Evolutionary conservation across 2,113 vertebrate genomes (phyloP), one percentile per base, ranked within the genome.

Genomic region (Riparia riparia): DNA sequence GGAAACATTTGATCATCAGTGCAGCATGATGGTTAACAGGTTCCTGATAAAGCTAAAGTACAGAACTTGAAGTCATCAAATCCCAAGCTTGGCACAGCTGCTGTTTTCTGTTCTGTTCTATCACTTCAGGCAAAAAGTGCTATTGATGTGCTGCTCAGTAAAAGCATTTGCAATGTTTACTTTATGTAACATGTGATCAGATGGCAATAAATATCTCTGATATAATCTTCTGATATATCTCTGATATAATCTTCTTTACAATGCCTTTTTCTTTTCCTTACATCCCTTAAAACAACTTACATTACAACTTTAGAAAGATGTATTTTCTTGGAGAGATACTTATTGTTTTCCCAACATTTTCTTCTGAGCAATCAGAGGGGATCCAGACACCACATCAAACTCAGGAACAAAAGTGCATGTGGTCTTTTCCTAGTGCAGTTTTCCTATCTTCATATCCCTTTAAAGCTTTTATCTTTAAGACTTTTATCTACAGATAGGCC

Each of bases 141-240:
- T 93, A 54, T 18, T 51, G 63, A 85, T 65, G 41, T 68, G 34
- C 57, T 86, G 32, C 49, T 70, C 83, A 91, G 51, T 82, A 83
- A 88, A 87, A 96, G 37, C 41, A 92, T 89, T 86, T 88, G 41
- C 41, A 65, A 14, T 57, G 69, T 86, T 95, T 93, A 82, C n/a
- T 79, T 91, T 87, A 32, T 31, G 42, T 26, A 34, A 22, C 49
- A 86, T 2, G 0, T 58, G 71, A 76, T 72, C 51, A 91, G 42
- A 57, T 6, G 82, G 54, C 39, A 72, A 72, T 37, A 90, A 71
- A 76, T 72, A 22, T 74, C 51, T 66, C 70, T 47, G 60, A 53
- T 4, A 21, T 31, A 61, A 49, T 68, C 24, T 41, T 86, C 64
- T 81, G 60, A 53, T 4, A 76, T 72, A 22, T 74, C 51, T 66